Percentiles rank a stretch among this genome's conserved stretches.
These are phyloP conservation scores for Sphaerophoria taeniata DNA, from an alignment of 2,888 invertebrate species.

Conservation along the genomic window DNA sequence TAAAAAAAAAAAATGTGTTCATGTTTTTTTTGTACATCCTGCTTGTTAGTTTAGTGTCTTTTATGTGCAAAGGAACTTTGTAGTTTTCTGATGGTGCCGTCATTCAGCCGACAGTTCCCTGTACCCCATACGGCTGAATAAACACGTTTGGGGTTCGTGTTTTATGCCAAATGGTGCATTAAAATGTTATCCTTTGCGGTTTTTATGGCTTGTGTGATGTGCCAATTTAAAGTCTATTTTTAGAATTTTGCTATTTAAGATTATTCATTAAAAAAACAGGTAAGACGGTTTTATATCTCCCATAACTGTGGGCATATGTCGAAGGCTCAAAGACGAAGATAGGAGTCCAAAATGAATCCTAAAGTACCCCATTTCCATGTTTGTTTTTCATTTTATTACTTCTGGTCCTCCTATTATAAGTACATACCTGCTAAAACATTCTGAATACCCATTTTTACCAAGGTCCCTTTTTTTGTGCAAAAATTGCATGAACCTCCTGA, in stretches of 20 bases:
- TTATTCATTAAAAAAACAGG: too few species aligned
- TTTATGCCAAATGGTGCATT: slow-evolving; percentile 58
- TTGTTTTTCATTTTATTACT: too few species aligned
- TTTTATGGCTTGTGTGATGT: slow-evolving; percentile 36
- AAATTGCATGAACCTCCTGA: slow-evolving; percentile 4
- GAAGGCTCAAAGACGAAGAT: too few species aligned
- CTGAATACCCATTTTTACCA: neutral
- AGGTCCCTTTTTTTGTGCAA: neutral
- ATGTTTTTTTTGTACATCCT: slow-evolving; percentile 18
- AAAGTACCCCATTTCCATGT: too few species aligned
- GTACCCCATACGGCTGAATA: neutral
- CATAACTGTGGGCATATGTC: too few species aligned
- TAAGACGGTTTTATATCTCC: too few species aligned
- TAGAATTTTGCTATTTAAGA: too few species aligned
- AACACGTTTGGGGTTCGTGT: slow-evolving; percentile 1
- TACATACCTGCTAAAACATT: too few species aligned
- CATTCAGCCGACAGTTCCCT: neutral
- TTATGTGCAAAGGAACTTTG: neutral
- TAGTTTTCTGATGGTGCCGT: neutral
- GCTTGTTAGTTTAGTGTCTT: neutral
- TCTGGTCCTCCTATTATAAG: too few species aligned
- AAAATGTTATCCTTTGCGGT: slow-evolving; percentile 56
- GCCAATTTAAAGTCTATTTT: slow-evolving; percentile 16
- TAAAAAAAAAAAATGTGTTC: slow-evolving; percentile 15
- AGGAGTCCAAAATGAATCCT: too few species aligned